These are phyloP conservation scores for Hestina assimilis DNA, from an alignment of 1,140 invertebrate species.

Conservation along the genomic window DNA sequence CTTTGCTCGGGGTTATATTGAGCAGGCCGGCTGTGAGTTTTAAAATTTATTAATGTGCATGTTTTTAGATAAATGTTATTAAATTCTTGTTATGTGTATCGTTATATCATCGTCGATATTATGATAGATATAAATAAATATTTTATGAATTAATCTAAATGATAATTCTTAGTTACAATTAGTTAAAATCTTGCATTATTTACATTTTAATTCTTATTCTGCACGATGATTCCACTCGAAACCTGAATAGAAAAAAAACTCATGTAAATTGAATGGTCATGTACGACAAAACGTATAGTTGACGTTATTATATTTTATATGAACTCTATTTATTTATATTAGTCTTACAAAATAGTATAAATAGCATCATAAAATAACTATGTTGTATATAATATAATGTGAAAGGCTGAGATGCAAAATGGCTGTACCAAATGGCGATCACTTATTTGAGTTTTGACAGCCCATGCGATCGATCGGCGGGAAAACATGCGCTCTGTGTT, in stretches of 20 bases:
- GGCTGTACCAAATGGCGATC: constrained; percentile 3
- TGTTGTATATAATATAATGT: not conserved
- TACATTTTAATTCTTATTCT: too few species aligned
- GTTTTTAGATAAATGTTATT: constrained; percentile 5
- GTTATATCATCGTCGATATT: not conserved
- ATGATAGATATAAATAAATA: not conserved
- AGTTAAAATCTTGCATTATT: too few species aligned
- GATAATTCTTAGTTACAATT: too few species aligned
- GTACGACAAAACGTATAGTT: too few species aligned
- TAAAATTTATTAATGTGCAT: constrained; percentile 4
- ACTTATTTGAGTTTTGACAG: constrained; percentile 32
- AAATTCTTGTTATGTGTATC: not conserved
- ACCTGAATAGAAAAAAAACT: too few species aligned
- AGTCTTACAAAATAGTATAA: too few species aligned
- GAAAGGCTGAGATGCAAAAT: not conserved
- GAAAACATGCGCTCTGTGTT: constrained; percentile 46
- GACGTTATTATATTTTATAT: too few species aligned
- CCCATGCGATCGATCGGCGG: constrained; percentile 42
- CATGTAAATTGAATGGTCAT: too few species aligned
- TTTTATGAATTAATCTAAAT: too few species aligned
- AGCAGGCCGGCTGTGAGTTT: constrained; percentile 44
- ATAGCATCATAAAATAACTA: too few species aligned
- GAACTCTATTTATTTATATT: too few species aligned
- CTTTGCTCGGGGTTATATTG: constrained; percentile 41
- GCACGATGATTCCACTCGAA: too few species aligned